Conservation (phyloP, 1,140 invertebrate species). For the Aphaenogaster ashmeadi region DNA sequence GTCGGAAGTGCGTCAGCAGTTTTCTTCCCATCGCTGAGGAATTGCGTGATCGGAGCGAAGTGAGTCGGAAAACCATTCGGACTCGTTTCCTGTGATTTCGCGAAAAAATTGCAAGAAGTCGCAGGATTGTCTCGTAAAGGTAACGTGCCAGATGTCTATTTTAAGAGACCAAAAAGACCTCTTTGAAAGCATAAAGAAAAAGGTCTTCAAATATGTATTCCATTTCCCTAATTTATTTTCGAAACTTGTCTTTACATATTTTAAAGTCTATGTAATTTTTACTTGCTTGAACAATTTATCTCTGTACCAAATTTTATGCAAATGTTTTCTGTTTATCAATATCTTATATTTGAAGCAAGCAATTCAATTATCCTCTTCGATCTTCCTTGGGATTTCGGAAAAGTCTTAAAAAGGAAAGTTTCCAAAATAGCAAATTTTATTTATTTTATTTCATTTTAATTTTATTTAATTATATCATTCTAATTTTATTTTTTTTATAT, state of each 20-base stretch:
- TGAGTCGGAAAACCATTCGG: slow-evolving; percentile 36
- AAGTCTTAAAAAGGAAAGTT: neutral
- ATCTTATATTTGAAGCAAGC: neutral
- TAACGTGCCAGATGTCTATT: slow-evolving; percentile 8
- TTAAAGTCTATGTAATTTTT: neutral
- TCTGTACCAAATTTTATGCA: neutral
- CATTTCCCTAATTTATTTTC: neutral
- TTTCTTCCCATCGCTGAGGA: slow-evolving; percentile 45
- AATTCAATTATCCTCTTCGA: neutral
- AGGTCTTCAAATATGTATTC: neutral
- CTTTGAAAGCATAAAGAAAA: neutral
- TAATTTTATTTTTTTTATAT: neutral
- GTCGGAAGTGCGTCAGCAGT: slow-evolving; percentile 46
- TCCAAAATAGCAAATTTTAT: neutral
- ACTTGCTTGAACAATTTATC: neutral
- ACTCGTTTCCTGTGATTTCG: slow-evolving; percentile 29
- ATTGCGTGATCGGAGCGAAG: slow-evolving; percentile 44
- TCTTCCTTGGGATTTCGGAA: too few species aligned
- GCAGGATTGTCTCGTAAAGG: slow-evolving; percentile 8
- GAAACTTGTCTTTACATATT: neutral
- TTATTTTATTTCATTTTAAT: neutral
- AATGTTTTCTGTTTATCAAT: neutral
- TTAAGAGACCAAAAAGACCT: neutral
- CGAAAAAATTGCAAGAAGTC: slow-evolving; percentile 6
- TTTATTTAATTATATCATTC: neutral